Percentiles rank a stretch among this genome's conserved stretches.
Evolutionary conservation across 2,888 invertebrate species (phyloP).

Genomic region (Cataglyphis rosenhaueri): DNA sequence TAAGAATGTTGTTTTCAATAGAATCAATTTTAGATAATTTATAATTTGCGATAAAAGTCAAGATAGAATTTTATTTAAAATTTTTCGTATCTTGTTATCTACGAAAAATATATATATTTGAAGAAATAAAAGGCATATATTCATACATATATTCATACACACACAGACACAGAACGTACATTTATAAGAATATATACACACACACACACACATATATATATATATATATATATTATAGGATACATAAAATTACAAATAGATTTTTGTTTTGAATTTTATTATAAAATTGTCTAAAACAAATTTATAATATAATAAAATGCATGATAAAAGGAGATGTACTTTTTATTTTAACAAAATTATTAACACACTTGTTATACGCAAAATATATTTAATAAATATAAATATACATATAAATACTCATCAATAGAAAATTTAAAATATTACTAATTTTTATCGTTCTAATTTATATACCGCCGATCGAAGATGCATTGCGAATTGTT

Average conservation of each 20-base stretch:
- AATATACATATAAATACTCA: neutral
- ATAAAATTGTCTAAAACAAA: neutral
- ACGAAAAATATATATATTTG: neutral
- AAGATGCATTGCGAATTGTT: slow-evolving; percentile 33
- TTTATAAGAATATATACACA: too few species aligned
- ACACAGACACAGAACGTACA: neutral
- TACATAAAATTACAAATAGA: too few species aligned
- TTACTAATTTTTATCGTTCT: slow-evolving; percentile 2
- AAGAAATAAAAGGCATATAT: neutral
- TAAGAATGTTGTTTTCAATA: neutral
- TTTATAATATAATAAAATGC: neutral
- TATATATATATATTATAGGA: neutral
- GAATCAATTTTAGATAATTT: neutral
- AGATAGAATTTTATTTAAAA: neutral
- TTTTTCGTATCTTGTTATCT: neutral
- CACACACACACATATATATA: neutral
- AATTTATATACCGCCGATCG: slow-evolving; percentile 13
- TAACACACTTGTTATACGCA: neutral
- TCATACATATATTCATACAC: neutral
- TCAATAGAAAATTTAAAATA: neutral
- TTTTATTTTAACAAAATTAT: neutral
- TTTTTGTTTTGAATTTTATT: too few species aligned
- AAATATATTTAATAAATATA: neutral
- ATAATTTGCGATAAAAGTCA: neutral
- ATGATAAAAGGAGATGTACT: too few species aligned